A percentile compares a stretch with the other conserved stretches of the same genome.
Evolutionary conservation across 2,888 invertebrate species (phyloP).

Genomic region (Eudemis profundana): DNA sequence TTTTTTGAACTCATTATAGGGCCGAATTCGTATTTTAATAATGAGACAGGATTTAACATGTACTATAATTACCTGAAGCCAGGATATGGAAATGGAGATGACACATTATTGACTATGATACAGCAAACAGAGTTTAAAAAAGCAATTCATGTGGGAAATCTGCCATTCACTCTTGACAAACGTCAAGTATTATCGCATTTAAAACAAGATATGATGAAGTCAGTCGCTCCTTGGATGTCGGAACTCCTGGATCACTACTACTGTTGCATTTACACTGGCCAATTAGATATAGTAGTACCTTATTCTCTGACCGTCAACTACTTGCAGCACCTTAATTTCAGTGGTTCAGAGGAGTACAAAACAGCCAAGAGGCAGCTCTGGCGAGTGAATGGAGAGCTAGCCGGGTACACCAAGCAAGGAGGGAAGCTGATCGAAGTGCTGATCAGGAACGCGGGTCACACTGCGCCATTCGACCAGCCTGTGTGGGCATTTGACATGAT

Average conservation of each 20-base stretch:
- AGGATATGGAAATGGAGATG: slow-evolving; percentile 79
- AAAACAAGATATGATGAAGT: slow-evolving; percentile 92
- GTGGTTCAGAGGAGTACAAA: slow-evolving; percentile 87
- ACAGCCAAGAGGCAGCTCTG: slow-evolving; percentile 88
- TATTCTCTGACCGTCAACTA: slow-evolving; percentile 94
- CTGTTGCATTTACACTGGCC: slow-evolving; percentile 94
- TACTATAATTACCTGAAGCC: slow-evolving; percentile 90
- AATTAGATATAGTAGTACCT: slow-evolving; percentile 95
- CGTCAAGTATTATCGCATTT: slow-evolving; percentile 90
- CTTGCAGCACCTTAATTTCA: slow-evolving; percentile 89
- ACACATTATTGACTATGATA: slow-evolving; percentile 87
- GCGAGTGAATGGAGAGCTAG: slow-evolving; percentile 88
- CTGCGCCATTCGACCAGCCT: slow-evolving; percentile 93
- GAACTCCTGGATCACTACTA: slow-evolving; percentile 88
- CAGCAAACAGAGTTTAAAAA: slow-evolving; percentile 87
- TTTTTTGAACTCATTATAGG: slow-evolving; percentile 88
- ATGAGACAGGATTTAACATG: slow-evolving; percentile 90
- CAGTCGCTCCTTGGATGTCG: slow-evolving; percentile 89
- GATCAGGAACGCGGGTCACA: slow-evolving; percentile 92
- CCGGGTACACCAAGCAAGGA: slow-evolving; percentile 90
- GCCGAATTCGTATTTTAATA: slow-evolving; percentile 88
- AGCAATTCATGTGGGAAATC: slow-evolving; percentile 94
- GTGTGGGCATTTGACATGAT: slow-evolving; percentile 91
- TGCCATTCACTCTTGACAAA: slow-evolving; percentile 87
- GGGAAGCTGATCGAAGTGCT: slow-evolving; percentile 90